Evolutionary conservation across 2,797 vertebrate species (phyloP), one percentile per base, ranked within the genome.

Genomic region (Gobio occitaniae): DNA sequence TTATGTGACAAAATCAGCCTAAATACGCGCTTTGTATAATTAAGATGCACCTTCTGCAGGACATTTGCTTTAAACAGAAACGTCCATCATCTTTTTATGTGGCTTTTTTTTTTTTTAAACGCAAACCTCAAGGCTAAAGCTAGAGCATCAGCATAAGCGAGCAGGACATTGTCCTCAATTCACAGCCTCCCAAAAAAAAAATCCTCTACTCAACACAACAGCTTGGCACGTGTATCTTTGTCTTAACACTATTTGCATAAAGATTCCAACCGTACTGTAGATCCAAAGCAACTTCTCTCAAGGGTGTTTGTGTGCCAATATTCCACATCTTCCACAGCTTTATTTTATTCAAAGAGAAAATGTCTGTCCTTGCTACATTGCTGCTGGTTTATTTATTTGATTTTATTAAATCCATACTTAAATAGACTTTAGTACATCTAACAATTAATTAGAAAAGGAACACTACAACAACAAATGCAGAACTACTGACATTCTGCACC

Each of bases 121-220:
- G 54, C 63, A 66, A 80, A 38, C 65, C 80, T 68, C n/a, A 63
- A 80, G 71, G 61, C 80, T 72, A 77, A 36, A 78, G 50, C 70
- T 50, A 59, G 44, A 83, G 47, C 63, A 63, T 78, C 19, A 85
- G 76, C 78, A 61, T 48, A 78, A 82, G 48, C 87, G 71, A 79
- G 54, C 56, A 48, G 65, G 38, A 17, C 59, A 48, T 84, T 65
- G 77, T 52, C 86, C 69, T 72, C 56, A 75, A 81, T 48, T 41
- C 47, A 82, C 79, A 52, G 63, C 17, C 83, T 80, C 16, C 44
- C 25, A 80, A 21, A 36, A 21, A 36, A 72, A 69, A 76, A n/a
- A 44, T n/a, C 16, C 11, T 47, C 78, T 72, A 48, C 68, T 84
- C 56, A 38, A 21, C 69, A 77, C 65, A 38, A 56, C 32, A 48